A percentile compares a stretch with the other conserved stretches of the same genome.
These are phyloP conservation scores for Pseudomugil tenellus DNA, from an alignment of 2,797 vertebrate genomes.

Conservation along the genomic window DNA sequence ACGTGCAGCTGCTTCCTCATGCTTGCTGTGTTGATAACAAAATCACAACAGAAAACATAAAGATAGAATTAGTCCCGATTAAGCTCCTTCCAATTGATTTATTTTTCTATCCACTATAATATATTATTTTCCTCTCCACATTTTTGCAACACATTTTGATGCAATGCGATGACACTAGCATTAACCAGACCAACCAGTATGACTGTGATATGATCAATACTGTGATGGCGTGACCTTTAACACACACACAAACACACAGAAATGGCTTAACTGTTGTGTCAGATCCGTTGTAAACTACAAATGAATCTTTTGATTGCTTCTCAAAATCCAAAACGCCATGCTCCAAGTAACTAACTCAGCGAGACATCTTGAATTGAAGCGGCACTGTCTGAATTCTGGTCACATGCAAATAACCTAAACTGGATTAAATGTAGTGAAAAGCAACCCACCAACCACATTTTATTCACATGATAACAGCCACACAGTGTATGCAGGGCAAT, in stretches of 20 bases:
- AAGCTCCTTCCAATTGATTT: not conserved
- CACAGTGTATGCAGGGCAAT: not conserved
- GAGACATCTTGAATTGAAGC: constrained; percentile 5
- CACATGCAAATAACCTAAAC: constrained; percentile 41
- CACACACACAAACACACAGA: not conserved
- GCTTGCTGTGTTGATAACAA: not conserved
- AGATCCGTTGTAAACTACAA: not conserved
- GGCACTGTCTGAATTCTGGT: constrained; percentile 25
- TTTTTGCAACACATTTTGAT: not conserved
- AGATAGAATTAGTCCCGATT: not conserved
- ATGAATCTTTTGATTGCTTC: not conserved
- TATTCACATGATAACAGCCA: constrained; percentile 30
- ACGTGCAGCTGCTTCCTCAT: too few species aligned
- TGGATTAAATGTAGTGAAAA: constrained; percentile 19
- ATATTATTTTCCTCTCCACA: not conserved
- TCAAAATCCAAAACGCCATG: not conserved
- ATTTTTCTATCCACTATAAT: not conserved
- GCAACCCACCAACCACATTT: not conserved
- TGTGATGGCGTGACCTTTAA: not conserved
- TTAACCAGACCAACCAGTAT: not conserved
- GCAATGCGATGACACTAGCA: not conserved
- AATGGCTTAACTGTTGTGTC: not conserved
- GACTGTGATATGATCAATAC: not conserved
- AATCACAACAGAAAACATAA: too few species aligned
- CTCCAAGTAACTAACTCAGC: not conserved